Evolutionary conservation across 2,888 invertebrate species (phyloP), one percentile per base, ranked within the genome.

Genomic region (Blastobasis lacticolella): DNA sequence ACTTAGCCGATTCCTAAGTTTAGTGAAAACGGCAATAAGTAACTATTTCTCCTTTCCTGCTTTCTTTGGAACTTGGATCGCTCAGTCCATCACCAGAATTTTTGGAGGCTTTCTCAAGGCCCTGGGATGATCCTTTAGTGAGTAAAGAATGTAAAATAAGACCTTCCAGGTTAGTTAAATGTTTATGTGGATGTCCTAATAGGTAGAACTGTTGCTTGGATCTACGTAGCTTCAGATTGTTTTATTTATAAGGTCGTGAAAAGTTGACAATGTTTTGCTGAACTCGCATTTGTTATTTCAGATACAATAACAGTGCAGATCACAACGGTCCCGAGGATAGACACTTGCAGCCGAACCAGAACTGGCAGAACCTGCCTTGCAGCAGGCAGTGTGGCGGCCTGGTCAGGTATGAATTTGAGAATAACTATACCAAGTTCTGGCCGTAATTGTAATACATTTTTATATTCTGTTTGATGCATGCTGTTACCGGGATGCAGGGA

Each of bases 81-180:
- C 54, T 52, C 65, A 89, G 89, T 73, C 88, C 89, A 5, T 88
- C 89, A 38, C 88, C 89, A 8, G 90, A 89, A 61, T 89, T 86
- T 76, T 83, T 90, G 64, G 90, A 89, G 70, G 86, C 84, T 69
- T 85, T 88, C 57, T 84, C 89, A 66, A 87, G 82, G 67, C 88
- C 89, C 55, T 91, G 91, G 91, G 91, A 91, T 75, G 84, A 88
- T 71, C 91, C 91, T 69, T 66, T 88, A 61, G 68, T 78, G 57
- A 69, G 54, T 64, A 77, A 79, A 61, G 76, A 79, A 46, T 66
- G 66, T 68, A 73, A 74, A 57, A 68, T 78, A 62, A 75, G 59
- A 63, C 67, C 67, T 49, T 54, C 61, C 53, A 78, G 77, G 76
- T 75, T 64, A 54, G 76, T 73, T 56, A 40, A 36, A 7, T 50